Conservation (phyloP, 92 coral and sea anemone genomes). For the Metridium senile region DNA sequence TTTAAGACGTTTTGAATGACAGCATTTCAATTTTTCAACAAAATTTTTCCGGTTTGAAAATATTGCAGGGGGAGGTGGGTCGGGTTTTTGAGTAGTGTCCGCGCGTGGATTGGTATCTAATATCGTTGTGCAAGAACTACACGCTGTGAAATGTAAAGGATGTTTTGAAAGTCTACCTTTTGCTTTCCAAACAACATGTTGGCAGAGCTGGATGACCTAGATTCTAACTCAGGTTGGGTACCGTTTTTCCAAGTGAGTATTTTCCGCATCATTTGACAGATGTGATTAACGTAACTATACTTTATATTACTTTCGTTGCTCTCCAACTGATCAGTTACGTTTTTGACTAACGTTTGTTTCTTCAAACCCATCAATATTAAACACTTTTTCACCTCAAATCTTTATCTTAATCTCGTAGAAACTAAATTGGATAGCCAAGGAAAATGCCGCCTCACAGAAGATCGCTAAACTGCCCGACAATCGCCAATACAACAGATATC, state of each 20-base stretch:
- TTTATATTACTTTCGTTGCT: not conserved
- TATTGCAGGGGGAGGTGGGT: constrained; percentile 6
- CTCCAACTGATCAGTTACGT: constrained; percentile 10
- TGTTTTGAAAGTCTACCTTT: constrained; percentile 26
- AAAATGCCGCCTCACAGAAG: constrained; percentile 82
- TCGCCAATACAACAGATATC: constrained; percentile 86
- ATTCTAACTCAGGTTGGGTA: constrained; percentile 56
- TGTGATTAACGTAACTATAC: not conserved
- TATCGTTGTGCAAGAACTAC: not conserved
- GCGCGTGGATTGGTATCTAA: constrained; percentile 23
- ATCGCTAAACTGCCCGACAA: constrained; percentile 85
- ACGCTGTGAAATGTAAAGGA: constrained; percentile 10
- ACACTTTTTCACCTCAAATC: constrained; percentile 1
- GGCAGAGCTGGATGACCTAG: constrained; percentile 83
- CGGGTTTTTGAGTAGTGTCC: not conserved
- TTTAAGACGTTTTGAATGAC: too few species aligned
- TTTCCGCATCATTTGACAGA: not conserved
- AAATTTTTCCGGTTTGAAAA: too few species aligned
- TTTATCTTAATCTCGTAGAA: constrained; percentile 45
- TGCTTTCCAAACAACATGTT: constrained; percentile 56
- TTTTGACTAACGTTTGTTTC: not conserved
- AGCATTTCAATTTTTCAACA: too few species aligned
- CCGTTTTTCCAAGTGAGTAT: constrained; percentile 45
- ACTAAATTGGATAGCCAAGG: constrained; percentile 77
- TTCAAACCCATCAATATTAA: constrained; percentile 9